These are phyloP conservation scores for Sterrhoptilus dennistouni DNA, from an alignment of 2,113 vertebrate genomes.

Conservation along the genomic window DNA sequence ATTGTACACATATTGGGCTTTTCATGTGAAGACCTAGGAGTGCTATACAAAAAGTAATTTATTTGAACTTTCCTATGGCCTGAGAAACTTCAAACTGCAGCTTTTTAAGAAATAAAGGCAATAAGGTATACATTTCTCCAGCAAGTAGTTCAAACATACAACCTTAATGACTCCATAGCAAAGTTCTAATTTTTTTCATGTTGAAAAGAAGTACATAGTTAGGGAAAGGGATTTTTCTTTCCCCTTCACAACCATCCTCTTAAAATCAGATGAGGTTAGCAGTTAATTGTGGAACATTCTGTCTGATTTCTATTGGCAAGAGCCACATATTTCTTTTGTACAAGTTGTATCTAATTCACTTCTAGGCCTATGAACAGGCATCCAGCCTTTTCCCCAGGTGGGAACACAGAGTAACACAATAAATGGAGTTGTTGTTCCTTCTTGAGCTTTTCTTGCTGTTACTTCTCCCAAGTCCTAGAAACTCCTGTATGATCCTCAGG, in stretches of 20 bases:
- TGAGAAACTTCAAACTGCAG: neutral
- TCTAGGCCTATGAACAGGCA: neutral
- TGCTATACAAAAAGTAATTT: neutral
- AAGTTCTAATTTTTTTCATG: neutral
- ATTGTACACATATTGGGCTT: neutral
- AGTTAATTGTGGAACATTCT: neutral
- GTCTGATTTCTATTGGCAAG: neutral
- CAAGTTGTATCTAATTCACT: neutral
- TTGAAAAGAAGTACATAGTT: neutral
- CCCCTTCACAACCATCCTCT: neutral
- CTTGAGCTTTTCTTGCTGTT: neutral
- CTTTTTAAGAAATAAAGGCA: neutral
- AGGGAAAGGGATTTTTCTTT: neutral
- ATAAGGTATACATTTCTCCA: neutral
- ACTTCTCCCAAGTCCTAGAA: neutral
- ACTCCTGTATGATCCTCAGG: neutral
- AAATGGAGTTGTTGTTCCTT: neutral
- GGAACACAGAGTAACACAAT: neutral
- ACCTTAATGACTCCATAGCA: neutral
- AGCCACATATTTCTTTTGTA: neutral
- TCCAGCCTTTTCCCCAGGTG: neutral
- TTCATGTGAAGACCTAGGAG: neutral
- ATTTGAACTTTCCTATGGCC: neutral
- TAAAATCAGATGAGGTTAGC: neutral
- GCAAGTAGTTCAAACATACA: neutral